These are phyloP conservation scores for Agrochola lychnidis DNA, from an alignment of 2,888 invertebrate species.

Conservation along the genomic window DNA sequence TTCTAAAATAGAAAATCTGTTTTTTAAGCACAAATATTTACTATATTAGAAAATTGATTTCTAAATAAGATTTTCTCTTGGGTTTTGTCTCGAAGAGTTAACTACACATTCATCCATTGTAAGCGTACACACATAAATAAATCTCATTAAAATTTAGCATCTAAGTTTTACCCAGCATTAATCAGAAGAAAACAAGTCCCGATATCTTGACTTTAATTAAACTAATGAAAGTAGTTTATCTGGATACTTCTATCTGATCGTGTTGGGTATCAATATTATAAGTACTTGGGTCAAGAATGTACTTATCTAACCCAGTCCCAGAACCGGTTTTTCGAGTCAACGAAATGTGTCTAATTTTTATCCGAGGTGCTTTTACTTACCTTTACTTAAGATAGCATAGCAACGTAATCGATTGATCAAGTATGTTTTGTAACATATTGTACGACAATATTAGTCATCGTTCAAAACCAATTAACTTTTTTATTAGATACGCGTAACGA, in stretches of 20 bases:
- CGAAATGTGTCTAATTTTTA: conserved; percentile 30
- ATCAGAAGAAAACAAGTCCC: conserved; percentile 43
- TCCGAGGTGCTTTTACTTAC: conserved; percentile 29
- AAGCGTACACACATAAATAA: conserved; percentile 8
- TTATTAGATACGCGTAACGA: conserved; percentile 7
- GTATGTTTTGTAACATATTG: conserved; percentile 52
- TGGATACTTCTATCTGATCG: conserved; percentile 52
- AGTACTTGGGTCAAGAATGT: conserved; percentile 40
- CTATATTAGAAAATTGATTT: conserved; percentile 18
- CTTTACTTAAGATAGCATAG: conserved; percentile 10
- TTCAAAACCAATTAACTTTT: conserved; percentile 26
- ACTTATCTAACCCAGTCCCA: conserved; percentile 38
- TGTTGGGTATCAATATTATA: conserved; percentile 53
- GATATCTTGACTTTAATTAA: conserved; percentile 57
- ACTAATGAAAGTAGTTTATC: conserved; percentile 65
- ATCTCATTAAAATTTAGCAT: conserved; percentile 3
- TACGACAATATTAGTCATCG: conserved; percentile 32
- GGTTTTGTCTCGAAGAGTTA: conserved; percentile 8
- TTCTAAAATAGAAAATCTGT: background rate
- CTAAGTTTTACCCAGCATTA: conserved; percentile 23
- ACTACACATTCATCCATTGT: conserved; percentile 22
- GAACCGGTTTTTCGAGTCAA: conserved; percentile 51
- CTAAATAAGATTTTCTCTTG: conserved; percentile 17
- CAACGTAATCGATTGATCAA: conserved; percentile 57
- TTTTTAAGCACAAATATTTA: background rate